Conservation (phyloP, 2,888 invertebrate genomes). For the Chymomyza amoena region DNA sequence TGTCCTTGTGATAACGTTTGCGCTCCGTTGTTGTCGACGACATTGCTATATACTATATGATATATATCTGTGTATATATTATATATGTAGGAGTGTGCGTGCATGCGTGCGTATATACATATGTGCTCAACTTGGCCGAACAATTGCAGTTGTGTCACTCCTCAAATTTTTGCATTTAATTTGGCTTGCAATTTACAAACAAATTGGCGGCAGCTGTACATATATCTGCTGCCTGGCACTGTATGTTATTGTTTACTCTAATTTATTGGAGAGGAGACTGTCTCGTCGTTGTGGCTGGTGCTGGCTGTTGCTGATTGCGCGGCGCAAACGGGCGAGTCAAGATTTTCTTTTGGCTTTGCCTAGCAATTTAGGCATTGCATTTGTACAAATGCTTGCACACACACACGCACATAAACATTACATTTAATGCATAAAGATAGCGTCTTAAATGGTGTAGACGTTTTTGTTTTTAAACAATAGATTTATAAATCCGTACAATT, state of each 20-base stretch:
- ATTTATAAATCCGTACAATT: constrained; percentile 14
- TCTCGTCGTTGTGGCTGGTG: neutral
- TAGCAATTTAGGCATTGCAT: constrained; percentile 78
- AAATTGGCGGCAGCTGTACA: constrained; percentile 82
- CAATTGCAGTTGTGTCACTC: constrained; percentile 82
- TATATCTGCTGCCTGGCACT: constrained; percentile 86
- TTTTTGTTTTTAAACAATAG: neutral
- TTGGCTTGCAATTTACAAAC: constrained; percentile 84
- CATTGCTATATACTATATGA: constrained; percentile 86
- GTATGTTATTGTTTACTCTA: constrained; percentile 8
- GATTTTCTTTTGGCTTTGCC: neutral
- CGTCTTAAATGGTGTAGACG: neutral
- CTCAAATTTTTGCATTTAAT: constrained; percentile 10
- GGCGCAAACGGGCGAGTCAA: constrained; percentile 2
- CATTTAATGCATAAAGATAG: constrained; percentile 19
- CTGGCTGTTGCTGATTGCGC: neutral
- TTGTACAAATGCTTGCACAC: constrained; percentile 3
- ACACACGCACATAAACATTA: constrained; percentile 34
- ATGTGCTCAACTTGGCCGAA: constrained; percentile 82
- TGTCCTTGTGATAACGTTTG: constrained; percentile 75
- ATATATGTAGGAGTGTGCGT: constrained; percentile 78
- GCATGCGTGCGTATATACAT: neutral
- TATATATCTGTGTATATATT: constrained; percentile 85
- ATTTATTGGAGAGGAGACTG: neutral
- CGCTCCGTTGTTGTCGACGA: constrained; percentile 86